Evolutionary conservation across 2,113 vertebrate species (phyloP), one percentile per base, ranked within the genome.

Genomic region (Charadrius vociferus): DNA sequence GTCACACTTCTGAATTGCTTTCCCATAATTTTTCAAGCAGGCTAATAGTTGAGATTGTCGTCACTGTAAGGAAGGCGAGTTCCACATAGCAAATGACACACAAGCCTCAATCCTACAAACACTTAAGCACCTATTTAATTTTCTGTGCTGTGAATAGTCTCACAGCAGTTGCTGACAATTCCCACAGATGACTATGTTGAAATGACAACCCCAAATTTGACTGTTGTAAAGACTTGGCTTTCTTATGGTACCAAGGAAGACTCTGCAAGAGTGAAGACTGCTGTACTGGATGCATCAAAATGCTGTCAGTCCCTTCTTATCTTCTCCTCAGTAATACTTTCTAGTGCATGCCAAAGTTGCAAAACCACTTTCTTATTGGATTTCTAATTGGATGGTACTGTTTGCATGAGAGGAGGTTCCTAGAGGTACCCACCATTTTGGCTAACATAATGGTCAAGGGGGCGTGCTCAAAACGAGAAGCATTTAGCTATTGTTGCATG

Each of bases 1-100:
- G 90, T 86, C 91, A 86, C 36, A 12, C 49, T 86, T 72, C 61
- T 84, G 75, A 95, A 95, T 82, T 80, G 66, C 78, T 73, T 93
- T 91, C 74, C 74, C 12, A 1, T 94, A 87, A 94, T 89, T 95
- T 94, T 94, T 93, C 74, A 23, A 90, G 74, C 74, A 80, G 63
- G 30, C 59, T 93, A 89, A 88, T 77, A 66, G 74, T 56, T 52
- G 75, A 80, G 74, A 56, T 80, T 67, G 71, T 62, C 0, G 0
- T 90, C 67, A 62, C n/a, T 91, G 59, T 78, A 63, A 71, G 67
- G 83, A 83, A 88, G 78, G 53, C 10, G 3, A 77, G 62, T 70
- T 88, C 53, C 58, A 30, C 0, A 0, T 16, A 72, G 73, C 70
- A 81, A 78, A 87, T 66, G 73, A 58, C 66, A 89, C 45, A 50